These are phyloP conservation scores for Octodonta nipae DNA, from an alignment of 2,888 invertebrate species.

Conservation along the genomic window DNA sequence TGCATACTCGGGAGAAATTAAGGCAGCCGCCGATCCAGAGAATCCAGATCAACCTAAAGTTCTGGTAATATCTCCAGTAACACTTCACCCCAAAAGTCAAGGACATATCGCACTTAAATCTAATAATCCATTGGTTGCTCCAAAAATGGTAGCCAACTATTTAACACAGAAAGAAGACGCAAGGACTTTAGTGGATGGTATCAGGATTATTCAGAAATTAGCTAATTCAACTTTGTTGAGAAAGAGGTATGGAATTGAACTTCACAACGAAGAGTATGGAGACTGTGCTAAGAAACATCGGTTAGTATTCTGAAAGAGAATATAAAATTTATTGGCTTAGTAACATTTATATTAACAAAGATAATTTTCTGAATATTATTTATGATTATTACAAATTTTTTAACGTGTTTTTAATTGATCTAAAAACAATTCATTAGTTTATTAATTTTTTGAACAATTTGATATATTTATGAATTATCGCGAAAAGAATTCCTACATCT, in stretches of 20 bases:
- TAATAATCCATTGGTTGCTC: slow-evolving; percentile 53
- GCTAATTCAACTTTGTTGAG: slow-evolving; percentile 44
- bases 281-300: slow-evolving; percentile 36
- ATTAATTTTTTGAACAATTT: no score
- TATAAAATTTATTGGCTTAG: neutral
- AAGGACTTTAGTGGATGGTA: slow-evolving; percentile 48
- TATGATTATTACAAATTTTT: no score
- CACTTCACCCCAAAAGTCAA: slow-evolving; percentile 52
- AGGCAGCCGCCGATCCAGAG: slow-evolving; percentile 31
- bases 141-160: slow-evolving; percentile 68
- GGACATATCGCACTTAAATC: slow-evolving; percentile 51
- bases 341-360: neutral
- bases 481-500: no score
- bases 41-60: slow-evolving; percentile 27
- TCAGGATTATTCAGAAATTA: slow-evolving; percentile 43
- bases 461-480: no score
- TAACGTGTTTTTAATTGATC: no score
- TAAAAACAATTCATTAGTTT: no score
- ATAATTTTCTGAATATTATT: neutral
- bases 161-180: slow-evolving; percentile 53
- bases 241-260: slow-evolving; percentile 44
- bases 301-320: no score
- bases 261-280: slow-evolving; percentile 37
- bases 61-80: slow-evolving; percentile 43
- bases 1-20: slow-evolving; percentile 38